Evolutionary conservation across 2,888 invertebrate species (phyloP), one percentile per base, ranked within the genome.

Genomic region (Lordiphosa andalusiaca): DNA sequence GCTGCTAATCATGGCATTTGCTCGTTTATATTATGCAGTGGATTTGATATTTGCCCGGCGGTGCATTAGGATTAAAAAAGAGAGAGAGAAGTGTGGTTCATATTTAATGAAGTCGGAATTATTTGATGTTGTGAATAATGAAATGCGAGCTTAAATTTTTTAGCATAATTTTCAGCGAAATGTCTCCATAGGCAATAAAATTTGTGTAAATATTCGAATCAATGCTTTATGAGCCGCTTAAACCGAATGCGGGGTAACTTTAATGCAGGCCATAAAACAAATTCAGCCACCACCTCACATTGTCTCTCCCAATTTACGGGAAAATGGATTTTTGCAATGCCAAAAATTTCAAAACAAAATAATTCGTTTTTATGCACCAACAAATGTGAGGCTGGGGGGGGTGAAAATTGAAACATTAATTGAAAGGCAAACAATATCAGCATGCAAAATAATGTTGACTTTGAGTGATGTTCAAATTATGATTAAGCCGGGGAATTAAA

Each of bases 401-500:
- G 21, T n/a, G 36, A 25, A 30, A 23, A 46, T 30, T 36, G 16
- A 30, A 30, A 9, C 25, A 42, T 33, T 16, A 33, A 44, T 30
- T 30, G 30, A 44, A 44, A 44, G 16, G 33, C 33, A 16, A 33
- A 16, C 30, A 16, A 44, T 42, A 25, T 42, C 6, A 40, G 25
- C 60, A 60, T 23, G 33, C 42, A 38, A 23, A 33, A 37, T 69
- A 60, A 46, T 41, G 44, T 62, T 84, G 78, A 73, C 82, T 77
- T 80, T 82, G 80, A 80, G 67, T 74, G 84, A 80, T 82, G 74
- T 66, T 70, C 67, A 72, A 83, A 72, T 72, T 66, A 84, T 81
- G 71, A 81, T 76, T 81, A 71, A 73, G 55, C 67, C 64, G 46
- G 46, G 48, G 60, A 61, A 65, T 84, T 77, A 72, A 75, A 73